Evolutionary conservation across 1,140 invertebrate genomes (phyloP), one percentile per base, ranked within the genome.

Genomic region (Himalopsyche phryganea): DNA sequence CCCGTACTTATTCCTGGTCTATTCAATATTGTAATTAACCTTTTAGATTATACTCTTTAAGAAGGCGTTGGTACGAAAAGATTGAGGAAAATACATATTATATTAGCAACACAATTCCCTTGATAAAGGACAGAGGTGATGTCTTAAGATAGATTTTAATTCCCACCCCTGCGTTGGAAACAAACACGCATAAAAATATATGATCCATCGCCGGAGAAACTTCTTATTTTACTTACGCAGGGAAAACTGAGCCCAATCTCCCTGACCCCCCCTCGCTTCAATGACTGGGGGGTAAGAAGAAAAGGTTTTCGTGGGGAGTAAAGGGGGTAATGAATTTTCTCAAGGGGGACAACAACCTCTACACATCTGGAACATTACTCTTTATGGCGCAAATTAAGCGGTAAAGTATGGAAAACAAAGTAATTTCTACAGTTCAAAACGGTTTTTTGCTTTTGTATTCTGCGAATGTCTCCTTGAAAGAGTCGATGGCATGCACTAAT

Each of bases 111-210:
- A 9, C 23, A 28, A 28, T 28, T 5, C 9, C 3, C 23, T 28
- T 28, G 23, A 28, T 5, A 28, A 28, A 9, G 23, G 23, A 28
- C 23, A 28, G 23, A 28, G 23, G 23, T 13, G 38, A 40, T 44
- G 50, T 44, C 52, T 60, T 41, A 50, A 64, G 58, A 64, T 64
- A 58, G 62, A 58, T 50, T 60, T 60, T 64, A 64, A 64, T 64
- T 57, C 48, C 50, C 56, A 36, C 46, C 54, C 58, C 53, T 28
- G 23, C 52, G 6, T 11, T 41, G 50, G 41, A 45, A 52, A 60
- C 61, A 60, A 63, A 60, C 62, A 60, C 48, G 50, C 62, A 60
- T 64, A 64, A 64, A 64, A 64, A 64, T 64, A 58, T 64, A 64
- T 64, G 62, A 64, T 64, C 62, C 62, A 64, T 64, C 62, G 45